phyloP scores from a whole-genome alignment of 1,140 invertebrate species.

The Drosophila pallidifrons region DNA sequence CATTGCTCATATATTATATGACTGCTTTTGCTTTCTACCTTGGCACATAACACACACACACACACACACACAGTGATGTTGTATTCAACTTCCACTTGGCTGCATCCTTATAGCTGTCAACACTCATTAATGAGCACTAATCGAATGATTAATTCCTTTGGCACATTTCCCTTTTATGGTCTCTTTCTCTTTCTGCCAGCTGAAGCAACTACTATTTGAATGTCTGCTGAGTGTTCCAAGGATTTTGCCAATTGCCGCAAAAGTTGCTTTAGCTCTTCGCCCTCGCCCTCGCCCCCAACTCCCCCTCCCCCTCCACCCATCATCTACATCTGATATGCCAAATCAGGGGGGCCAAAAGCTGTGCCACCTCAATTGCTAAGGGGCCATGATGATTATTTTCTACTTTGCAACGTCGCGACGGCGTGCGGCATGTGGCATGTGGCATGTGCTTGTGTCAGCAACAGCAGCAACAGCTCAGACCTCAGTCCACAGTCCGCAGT shows the following conservation, averaged over 20 bases:
- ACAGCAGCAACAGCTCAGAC: conserved; percentile 44
- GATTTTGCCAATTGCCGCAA: conserved; percentile 46
- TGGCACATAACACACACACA: too few relatives aligned
- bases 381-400: conserved; percentile 64
- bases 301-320: background rate
- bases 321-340: conserved; percentile 21
- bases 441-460: conserved; percentile 53
- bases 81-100: conserved; percentile 15
- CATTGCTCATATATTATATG: background rate
- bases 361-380: conserved; percentile 43
- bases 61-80: background rate
- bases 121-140: conserved; percentile 41
- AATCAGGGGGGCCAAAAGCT: conserved; percentile 5
- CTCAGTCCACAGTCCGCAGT: too few relatives aligned
- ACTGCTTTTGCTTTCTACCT: too few relatives aligned
- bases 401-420: conserved; percentile 35
- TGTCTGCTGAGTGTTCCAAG: background rate
- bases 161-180: conserved; percentile 21
- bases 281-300: background rate
- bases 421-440: too few relatives aligned
- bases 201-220: too few relatives aligned
- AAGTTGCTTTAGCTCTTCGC: background rate
- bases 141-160: conserved; percentile 41
- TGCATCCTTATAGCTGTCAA: conserved; percentile 19
- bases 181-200: background rate